Evolutionary conservation across 2,888 invertebrate genomes (phyloP), one percentile per base, ranked within the genome.

Genomic region (Brenthis hecate): DNA sequence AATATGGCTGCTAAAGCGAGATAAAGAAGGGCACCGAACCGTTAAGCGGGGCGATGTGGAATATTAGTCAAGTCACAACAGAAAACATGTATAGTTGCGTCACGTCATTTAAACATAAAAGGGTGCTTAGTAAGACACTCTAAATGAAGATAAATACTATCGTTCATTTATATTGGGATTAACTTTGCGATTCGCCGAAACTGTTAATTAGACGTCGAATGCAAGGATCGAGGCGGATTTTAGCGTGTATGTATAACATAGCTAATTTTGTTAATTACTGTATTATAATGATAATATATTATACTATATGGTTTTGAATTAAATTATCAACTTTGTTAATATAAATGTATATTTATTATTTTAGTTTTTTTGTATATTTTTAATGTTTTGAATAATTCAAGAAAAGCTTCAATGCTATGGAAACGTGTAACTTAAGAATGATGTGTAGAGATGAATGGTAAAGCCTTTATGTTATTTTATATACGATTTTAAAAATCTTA

Each of bases 71-170:
- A 88, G 89, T 89, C 89, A 88, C 82, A 85, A 81, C 84, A 88
- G 88, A 85, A 86, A 89, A 86, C 85, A 83, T 86, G 87, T 87
- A 86, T 88, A 86, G 86, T 86, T 85, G 88, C 87, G 83, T 85
- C 83, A 86, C 82, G 87, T 87, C 88, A 87, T 84, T 86, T 81
- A 79, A 86, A 87, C 85, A 88, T 89, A 90, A 91, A 91, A 88
- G 89, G 89, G 86, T 89, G 88, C 87, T 88, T 88, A 85, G 36
- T 43, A 43, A 43, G 86, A 89, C 84, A 85, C 86, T 88, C 85
- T 84, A 92, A 92, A 92, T 92, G 92, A 92, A 92, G 92, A 92
- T 91, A 90, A 92, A 92, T 92, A 89, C 83, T 79, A 83, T 80
- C 86, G 87, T 88, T 90, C 86, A 86, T 91, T 91, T 87, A 88